Percentiles rank a stretch among this genome's conserved stretches.
Evolutionary conservation across 2,888 invertebrate species (phyloP).

Genomic region (Eupeodes latifasciatus): DNA sequence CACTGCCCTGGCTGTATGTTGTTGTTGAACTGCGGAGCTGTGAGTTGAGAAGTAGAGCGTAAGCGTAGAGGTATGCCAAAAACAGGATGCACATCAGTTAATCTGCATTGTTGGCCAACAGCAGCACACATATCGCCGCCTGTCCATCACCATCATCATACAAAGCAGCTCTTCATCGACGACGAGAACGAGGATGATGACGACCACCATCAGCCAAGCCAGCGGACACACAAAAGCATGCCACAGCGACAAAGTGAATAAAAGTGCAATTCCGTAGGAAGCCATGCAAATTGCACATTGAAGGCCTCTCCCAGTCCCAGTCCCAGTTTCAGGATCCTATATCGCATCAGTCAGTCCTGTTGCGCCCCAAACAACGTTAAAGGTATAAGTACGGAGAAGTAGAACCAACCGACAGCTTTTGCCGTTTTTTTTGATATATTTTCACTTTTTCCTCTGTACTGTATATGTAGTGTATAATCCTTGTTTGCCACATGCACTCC

Average conservation of each 20-base stretch:
- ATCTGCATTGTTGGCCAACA: constrained; percentile 64
- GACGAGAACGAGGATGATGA: too few relatives aligned
- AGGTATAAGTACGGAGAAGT: constrained; percentile 8
- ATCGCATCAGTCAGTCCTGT: not conserved
- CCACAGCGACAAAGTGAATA: constrained; percentile 74
- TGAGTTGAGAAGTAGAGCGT: too few relatives aligned
- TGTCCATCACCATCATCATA: constrained; percentile 67
- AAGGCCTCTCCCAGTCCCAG: constrained; percentile 16
- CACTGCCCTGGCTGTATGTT: not conserved
- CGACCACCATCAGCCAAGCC: not conserved
- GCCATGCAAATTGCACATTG: constrained; percentile 69
- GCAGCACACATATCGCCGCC: constrained; percentile 54
- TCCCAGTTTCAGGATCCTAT: not conserved
- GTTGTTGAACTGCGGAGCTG: not conserved
- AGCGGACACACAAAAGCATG: constrained; percentile 62
- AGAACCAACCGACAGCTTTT: constrained; percentile 24
- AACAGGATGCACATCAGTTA: constrained; percentile 75
- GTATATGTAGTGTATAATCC: not conserved
- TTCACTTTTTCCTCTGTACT: not conserved
- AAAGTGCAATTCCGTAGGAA: constrained; percentile 73
- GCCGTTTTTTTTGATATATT: constrained; percentile 13
- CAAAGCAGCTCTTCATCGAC: constrained; percentile 36
- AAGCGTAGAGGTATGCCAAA: constrained; percentile 51
- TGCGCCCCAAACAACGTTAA: not conserved
- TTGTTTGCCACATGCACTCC: constrained; percentile 58